Percentiles rank a stretch among this genome's conserved stretches.
Evolutionary conservation across 2,113 vertebrate genomes (phyloP).

Genomic region (Syngnathus floridae): DNA sequence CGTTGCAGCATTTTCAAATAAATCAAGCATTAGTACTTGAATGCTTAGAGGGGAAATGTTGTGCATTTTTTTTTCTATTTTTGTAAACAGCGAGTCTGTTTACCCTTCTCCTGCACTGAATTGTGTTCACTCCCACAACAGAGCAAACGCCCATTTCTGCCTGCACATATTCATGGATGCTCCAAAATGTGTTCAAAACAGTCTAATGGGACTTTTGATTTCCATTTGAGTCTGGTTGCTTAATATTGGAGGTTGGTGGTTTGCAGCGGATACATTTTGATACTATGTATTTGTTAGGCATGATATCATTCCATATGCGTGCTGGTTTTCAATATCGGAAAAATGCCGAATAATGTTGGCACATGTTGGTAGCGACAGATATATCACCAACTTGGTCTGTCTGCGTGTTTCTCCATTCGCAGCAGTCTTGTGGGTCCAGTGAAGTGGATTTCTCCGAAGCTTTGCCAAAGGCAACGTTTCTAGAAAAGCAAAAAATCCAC

Average conservation of each 20-base stretch:
- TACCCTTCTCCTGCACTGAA: too few relatives aligned
- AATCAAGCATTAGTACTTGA: background rate
- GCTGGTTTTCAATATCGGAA: conserved; percentile 5
- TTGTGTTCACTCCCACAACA: too few relatives aligned
- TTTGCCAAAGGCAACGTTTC: conserved; percentile 11
- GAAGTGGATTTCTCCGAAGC: conserved; percentile 15
- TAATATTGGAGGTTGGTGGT: background rate
- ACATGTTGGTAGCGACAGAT: conserved; percentile 3
- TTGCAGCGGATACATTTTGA: background rate
- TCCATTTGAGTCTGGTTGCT: background rate
- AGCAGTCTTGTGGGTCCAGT: conserved; percentile 21
- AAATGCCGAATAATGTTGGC: background rate
- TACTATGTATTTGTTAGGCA: background rate
- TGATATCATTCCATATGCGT: background rate
- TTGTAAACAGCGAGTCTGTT: too few relatives aligned
- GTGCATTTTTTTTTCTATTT: too few relatives aligned
- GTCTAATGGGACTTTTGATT: background rate
- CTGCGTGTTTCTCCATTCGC: conserved; percentile 9
- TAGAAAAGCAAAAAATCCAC: conserved; percentile 8
- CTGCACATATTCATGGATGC: too few relatives aligned
- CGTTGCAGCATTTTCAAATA: conserved; percentile 27
- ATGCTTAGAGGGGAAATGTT: background rate
- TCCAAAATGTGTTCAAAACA: too few relatives aligned
- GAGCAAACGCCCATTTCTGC: too few relatives aligned
- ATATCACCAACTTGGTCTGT: conserved; percentile 19